These are phyloP conservation scores for Macrophya alboannulata DNA, from an alignment of 2,888 invertebrate species.

Conservation along the genomic window DNA sequence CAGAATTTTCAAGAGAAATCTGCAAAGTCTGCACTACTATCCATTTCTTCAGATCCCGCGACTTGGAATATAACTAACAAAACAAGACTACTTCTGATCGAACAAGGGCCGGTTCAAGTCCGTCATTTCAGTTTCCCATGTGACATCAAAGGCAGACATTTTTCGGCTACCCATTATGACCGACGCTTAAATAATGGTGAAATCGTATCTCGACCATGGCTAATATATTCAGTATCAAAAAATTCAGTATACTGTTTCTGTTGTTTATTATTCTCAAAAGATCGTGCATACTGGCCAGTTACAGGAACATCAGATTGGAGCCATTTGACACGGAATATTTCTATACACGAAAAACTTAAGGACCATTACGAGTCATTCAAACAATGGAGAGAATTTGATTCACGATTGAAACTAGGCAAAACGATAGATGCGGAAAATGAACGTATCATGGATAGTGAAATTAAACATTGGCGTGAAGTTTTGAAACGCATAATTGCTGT, in stretches of 20 bases:
- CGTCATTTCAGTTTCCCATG: conserved; percentile 58
- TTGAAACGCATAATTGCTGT: conserved; percentile 59
- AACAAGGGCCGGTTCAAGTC: conserved; percentile 58
- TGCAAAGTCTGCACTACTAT: background rate
- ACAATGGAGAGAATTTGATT: conserved; percentile 60
- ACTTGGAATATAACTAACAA: conserved; percentile 52
- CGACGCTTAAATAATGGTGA: conserved; percentile 59
- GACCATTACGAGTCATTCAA: conserved; percentile 57
- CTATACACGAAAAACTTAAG: conserved; percentile 58
- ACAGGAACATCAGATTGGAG: conserved; percentile 61
- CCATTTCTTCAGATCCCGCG: conserved; percentile 33
- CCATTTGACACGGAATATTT: conserved; percentile 58
- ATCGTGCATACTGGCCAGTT: conserved; percentile 47
- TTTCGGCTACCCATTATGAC: conserved; percentile 58
- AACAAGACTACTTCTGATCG: conserved; percentile 55
- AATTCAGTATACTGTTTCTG: conserved; percentile 61
- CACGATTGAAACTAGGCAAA: conserved; percentile 57
- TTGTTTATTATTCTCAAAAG: conserved; percentile 61
- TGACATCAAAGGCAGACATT: conserved; percentile 60
- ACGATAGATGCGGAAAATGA: conserved; percentile 59
- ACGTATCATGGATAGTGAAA: conserved; percentile 57
- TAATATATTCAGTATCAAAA: conserved; percentile 59
- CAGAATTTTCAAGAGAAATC: background rate
- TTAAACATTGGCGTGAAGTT: conserved; percentile 59
- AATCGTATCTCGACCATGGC: conserved; percentile 57